Evolutionary conservation across 2,113 vertebrate genomes (phyloP).

Genomic region (Sphyrna mokarran): DNA sequence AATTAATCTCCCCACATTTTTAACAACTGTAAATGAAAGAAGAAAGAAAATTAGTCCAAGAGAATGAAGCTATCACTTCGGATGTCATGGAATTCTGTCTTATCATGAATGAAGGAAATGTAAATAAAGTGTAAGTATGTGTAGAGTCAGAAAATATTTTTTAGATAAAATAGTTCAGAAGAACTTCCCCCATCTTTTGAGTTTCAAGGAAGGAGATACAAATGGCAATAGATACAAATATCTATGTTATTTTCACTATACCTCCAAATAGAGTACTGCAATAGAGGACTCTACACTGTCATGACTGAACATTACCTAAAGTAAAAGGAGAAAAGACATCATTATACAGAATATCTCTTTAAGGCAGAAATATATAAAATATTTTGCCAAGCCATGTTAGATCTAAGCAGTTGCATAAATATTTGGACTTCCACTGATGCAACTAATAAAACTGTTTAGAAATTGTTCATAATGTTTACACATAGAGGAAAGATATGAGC

Average conservation of each 20-base stretch:
- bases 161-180: background rate
- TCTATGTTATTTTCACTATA: background rate
- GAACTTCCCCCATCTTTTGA: background rate
- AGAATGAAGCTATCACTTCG: background rate
- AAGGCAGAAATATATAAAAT: conserved; percentile 47
- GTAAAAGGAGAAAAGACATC: conserved; percentile 46
- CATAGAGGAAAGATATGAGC: conserved; percentile 69
- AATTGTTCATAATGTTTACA: conserved; percentile 67
- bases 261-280: background rate
- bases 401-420: conserved; percentile 69
- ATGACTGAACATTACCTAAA: conserved; percentile 46
- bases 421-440: conserved; percentile 80
- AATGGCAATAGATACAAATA: background rate
- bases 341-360: conserved; percentile 47
- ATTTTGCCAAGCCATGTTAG: conserved; percentile 57
- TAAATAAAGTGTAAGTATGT: background rate
- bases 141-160: background rate
- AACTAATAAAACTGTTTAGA: conserved; percentile 85
- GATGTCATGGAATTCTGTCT: background rate
- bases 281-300: background rate
- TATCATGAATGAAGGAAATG: background rate
- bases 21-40: background rate
- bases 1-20: background rate
- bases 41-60: background rate
- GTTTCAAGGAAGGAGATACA: background rate